Evolutionary conservation across 2,797 vertebrate species (phyloP).

Genomic region (Enteromius afrohamiltoni): DNA sequence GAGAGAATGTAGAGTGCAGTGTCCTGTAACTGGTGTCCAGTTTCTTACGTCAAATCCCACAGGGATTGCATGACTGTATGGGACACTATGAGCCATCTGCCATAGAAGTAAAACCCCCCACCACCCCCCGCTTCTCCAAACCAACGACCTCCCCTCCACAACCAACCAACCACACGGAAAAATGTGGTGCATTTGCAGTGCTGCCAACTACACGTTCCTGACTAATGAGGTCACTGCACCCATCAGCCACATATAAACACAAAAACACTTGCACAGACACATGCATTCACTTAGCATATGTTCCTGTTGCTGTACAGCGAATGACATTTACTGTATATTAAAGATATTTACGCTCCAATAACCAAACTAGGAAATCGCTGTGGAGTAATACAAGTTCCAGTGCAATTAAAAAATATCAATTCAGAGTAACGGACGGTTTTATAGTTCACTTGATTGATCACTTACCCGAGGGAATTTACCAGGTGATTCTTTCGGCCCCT

Average conservation of each 20-base stretch:
- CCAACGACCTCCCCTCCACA: slow-evolving; percentile 1
- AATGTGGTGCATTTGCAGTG: slow-evolving; percentile 30
- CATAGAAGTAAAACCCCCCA: slow-evolving; percentile 17
- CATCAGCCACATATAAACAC: slow-evolving; percentile 32
- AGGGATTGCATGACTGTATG: slow-evolving; percentile 46
- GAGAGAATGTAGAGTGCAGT: slow-evolving; percentile 1
- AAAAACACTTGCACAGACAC: slow-evolving; percentile 28
- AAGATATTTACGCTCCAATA: not conserved
- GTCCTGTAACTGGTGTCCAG: slow-evolving; percentile 34
- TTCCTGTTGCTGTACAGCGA: not conserved
- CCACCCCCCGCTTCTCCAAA: not conserved
- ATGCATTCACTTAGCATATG: slow-evolving; percentile 7
- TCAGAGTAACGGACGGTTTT: not conserved
- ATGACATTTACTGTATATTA: not conserved
- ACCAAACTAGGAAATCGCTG: not conserved
- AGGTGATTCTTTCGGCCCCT: slow-evolving; percentile 79
- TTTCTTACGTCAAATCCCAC: slow-evolving; percentile 30
- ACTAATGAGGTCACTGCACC: slow-evolving; percentile 52
- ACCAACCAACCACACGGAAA: slow-evolving; percentile 2
- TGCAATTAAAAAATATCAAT: not conserved
- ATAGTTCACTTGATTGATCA: slow-evolving; percentile 49
- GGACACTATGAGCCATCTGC: slow-evolving; percentile 45
- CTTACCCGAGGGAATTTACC: slow-evolving; percentile 83
- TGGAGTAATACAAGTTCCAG: not conserved
- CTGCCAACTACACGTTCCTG: slow-evolving; percentile 42